Evolutionary conservation across 2,797 vertebrate species (phyloP).

Genomic region (Pteropus rufus): DNA sequence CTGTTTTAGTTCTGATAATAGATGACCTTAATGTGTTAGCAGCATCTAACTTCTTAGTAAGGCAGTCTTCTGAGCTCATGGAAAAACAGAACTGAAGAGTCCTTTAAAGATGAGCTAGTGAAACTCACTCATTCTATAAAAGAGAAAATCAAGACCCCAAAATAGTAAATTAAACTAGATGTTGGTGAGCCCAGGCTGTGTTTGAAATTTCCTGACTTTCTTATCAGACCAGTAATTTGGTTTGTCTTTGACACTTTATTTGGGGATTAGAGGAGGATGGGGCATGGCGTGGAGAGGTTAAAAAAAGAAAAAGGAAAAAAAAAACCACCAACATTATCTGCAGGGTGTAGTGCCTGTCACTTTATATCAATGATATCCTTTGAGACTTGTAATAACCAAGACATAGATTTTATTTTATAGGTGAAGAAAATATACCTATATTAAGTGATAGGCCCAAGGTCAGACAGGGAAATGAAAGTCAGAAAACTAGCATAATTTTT

Average conservation of each 20-base stretch:
- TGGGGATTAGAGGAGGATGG: not conserved
- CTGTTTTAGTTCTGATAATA: not conserved
- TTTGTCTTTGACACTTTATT: constrained; percentile 30
- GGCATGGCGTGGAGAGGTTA: not conserved
- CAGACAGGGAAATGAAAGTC: not conserved
- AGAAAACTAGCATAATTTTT: constrained; percentile 9
- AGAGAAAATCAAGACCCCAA: not conserved
- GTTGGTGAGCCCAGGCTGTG: not conserved
- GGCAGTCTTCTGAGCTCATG: not conserved
- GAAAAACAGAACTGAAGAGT: not conserved
- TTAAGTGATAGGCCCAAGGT: not conserved
- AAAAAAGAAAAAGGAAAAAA: not conserved
- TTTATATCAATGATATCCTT: not conserved
- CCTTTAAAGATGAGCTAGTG: not conserved
- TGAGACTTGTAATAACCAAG: not conserved
- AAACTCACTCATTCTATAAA: not conserved
- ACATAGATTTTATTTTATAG: not conserved
- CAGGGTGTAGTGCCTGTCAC: not conserved
- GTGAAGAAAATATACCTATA: not conserved
- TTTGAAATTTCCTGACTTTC: constrained; percentile 10
- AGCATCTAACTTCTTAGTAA: not conserved
- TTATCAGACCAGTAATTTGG: not conserved
- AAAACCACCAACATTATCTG: not conserved
- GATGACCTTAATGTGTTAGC: not conserved
- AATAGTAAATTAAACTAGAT: not conserved